Percentiles rank a stretch among this genome's conserved stretches.
These are phyloP conservation scores for Heterodera schachtii DNA, from an alignment of 1,140 invertebrate species.

Conservation along the genomic window DNA sequence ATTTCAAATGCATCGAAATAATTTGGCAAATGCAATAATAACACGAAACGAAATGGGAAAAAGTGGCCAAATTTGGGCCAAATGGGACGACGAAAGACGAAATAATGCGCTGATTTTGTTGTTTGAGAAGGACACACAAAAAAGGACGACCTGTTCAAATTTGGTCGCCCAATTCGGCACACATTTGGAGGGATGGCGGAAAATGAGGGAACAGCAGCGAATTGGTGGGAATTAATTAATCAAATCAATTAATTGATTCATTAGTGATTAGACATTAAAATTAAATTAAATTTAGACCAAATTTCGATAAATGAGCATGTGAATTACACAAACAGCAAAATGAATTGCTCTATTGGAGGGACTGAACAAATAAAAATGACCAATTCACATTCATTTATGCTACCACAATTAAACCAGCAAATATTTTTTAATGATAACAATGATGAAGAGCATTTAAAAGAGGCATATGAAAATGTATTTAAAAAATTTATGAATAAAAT, in stretches of 20 bases:
- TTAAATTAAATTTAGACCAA: not conserved
- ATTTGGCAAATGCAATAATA: not conserved
- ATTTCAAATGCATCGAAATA: not conserved
- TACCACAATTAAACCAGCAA: not conserved
- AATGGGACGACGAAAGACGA: not conserved
- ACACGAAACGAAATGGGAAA: not conserved
- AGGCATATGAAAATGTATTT: not conserved
- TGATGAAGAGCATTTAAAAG: not conserved
- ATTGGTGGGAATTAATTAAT: constrained; percentile 1
- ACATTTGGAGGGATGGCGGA: not conserved
- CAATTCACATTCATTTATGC: not conserved
- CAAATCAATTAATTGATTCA: too few species aligned
- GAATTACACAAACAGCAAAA: not conserved
- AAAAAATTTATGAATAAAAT: not conserved
- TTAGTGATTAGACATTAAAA: too few species aligned
- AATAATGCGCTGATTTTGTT: not conserved
- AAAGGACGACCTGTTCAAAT: not conserved
- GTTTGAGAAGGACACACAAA: not conserved
- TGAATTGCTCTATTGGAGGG: not conserved
- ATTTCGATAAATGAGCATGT: not conserved
- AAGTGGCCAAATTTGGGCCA: not conserved
- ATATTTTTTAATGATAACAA: not conserved
- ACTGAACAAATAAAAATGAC: not conserved
- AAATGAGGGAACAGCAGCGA: not conserved
- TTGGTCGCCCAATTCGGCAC: not conserved